phyloP scores from a whole-genome alignment of 2,888 invertebrate genomes.

The Chrysomela aeneicollis region DNA sequence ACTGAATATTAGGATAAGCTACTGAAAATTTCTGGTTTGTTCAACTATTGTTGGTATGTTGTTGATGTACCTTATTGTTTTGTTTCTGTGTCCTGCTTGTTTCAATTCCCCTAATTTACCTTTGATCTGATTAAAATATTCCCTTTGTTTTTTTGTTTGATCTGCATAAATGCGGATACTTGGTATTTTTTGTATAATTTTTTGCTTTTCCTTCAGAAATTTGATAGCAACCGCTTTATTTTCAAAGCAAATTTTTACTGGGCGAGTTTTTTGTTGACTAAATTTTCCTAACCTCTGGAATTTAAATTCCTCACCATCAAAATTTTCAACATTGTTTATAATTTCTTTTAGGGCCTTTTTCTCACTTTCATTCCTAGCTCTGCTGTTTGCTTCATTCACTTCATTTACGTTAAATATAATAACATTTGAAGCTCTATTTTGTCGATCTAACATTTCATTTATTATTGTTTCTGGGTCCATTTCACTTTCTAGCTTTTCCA shows the following conservation, averaged over 20 bases:
- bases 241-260: constrained; percentile 8
- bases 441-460: constrained; percentile 13
- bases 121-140: no score
- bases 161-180: constrained; percentile 10
- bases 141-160: neutral
- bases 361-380: constrained; percentile 9
- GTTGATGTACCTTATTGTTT: neutral
- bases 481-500: constrained; percentile 15
- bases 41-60: constrained; percentile 11
- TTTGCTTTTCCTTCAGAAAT: constrained; percentile 14
- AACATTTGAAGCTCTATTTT: constrained; percentile 10
- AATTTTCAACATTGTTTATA: constrained; percentile 9
- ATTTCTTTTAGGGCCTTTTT: constrained; percentile 4
- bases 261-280: constrained; percentile 11
- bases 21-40: constrained; percentile 12
- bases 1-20: constrained; percentile 14
- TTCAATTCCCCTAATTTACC: no score
- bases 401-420: neutral
- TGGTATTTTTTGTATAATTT: constrained; percentile 13
- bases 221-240: constrained; percentile 10
- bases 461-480: constrained; percentile 15
- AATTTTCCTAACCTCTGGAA: neutral
- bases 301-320: neutral
- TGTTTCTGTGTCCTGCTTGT: no score
- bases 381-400: no score